A percentile compares a stretch with the other conserved stretches of the same genome.
phyloP scores from a whole-genome alignment of 2,888 invertebrate species.

The Coelopa pilipes region DNA sequence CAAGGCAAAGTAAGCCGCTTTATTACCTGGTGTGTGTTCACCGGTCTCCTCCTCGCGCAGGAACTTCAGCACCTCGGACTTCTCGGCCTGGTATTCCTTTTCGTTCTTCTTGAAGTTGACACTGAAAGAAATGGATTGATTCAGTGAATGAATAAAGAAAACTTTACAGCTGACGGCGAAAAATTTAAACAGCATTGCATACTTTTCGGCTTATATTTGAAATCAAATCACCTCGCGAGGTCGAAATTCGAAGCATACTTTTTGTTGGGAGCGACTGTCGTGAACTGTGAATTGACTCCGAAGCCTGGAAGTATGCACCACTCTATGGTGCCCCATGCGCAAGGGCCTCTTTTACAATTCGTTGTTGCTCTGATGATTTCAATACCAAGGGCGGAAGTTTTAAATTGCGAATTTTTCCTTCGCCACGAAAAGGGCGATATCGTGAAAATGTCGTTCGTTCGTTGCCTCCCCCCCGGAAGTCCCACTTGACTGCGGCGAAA shows the following conservation, averaged over 20 bases:
- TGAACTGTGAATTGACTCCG: neutral
- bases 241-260: neutral
- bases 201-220: neutral
- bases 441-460: too few species aligned
- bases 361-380: neutral
- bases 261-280: neutral
- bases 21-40: slow-evolving; percentile 75
- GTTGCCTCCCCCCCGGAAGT: neutral
- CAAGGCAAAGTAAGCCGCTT: slow-evolving; percentile 56
- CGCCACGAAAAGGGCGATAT: neutral
- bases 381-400: neutral
- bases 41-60: slow-evolving; percentile 88
- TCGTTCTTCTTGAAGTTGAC: slow-evolving; percentile 97
- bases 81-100: slow-evolving; percentile 85
- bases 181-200: neutral
- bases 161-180: too few species aligned
- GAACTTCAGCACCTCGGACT: slow-evolving; percentile 91
- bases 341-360: neutral
- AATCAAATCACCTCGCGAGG: too few species aligned
- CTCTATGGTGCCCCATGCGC: neutral
- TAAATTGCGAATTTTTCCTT: neutral
- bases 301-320: neutral
- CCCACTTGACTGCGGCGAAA: slow-evolving; percentile 3
- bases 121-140: slow-evolving; percentile 67
- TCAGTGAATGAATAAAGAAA: neutral